Base-by-base conservation (phyloP, 2,797 vertebrate species). In the Odontamblyopus rebecca region DNA sequence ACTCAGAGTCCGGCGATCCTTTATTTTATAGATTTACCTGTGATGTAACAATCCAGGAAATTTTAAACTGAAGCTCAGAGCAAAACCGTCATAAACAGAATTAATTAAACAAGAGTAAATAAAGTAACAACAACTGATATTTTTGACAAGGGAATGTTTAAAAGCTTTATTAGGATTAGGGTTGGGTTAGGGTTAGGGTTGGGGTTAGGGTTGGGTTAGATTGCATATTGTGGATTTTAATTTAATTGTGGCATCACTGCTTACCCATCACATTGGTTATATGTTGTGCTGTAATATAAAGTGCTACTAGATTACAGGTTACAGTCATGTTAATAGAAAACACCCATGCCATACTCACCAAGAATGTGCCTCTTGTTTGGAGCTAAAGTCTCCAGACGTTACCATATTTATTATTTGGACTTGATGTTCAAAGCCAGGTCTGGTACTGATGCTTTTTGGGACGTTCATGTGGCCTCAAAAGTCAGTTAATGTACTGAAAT, bases 331-430 rank as follows among this genome's bases (percentile, higher is more conserved):
- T 62, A n/a, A 67, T 4, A 15, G 44, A 11, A 18, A n/a, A 6
- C 51, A 19, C 51, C 18, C 56, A 26, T 19, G 54, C 66, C 66
- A 76, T 68, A 32, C 60, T 70, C 61, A 61, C 83, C 82, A 65
- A 67, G 63, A 53, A 78, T 64, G 88, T 92, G 89, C 85, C 85
- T 89, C 74, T 68, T 26, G 8, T 69, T 75, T 48, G 35, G 75
- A 71, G 71, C 69, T 85, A 72, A 5, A 32, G 69, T 64, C 65
- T 81, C 75, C 82, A 76, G 72, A 75, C 60, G 66, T 5, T 74
- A 3, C 16, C 59, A 35, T 85, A 81, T 81, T 85, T 85, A 85
- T 85, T 85, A 85, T 86, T 83, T 85, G 66, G 41, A 59, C 57
- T 63, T 44, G 69, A 50, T 73, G 6, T 73, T 82, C 27, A 60